Conservation (phyloP, 1,140 invertebrate species). For the Pachypsylla venusta region DNA sequence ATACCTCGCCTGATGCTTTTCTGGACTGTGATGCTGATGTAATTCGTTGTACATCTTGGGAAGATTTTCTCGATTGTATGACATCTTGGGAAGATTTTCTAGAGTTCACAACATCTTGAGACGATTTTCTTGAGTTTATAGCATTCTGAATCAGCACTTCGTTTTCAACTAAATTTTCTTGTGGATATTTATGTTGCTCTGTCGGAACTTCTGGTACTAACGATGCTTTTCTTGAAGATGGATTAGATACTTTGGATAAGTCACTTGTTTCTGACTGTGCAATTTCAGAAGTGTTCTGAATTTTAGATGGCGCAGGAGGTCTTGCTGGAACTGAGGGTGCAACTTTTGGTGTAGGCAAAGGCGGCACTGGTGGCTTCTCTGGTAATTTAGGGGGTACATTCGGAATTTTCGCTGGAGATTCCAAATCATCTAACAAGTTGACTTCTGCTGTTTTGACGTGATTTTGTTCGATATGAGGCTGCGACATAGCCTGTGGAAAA, state of each 20-base stretch:
- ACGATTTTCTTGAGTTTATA: neutral
- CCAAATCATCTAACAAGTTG: neutral
- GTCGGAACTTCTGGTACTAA: neutral
- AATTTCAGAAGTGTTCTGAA: neutral
- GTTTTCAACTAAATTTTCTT: constrained; percentile 1
- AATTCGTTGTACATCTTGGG: neutral
- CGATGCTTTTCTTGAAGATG: constrained; percentile 2
- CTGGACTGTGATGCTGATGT: constrained; percentile 3
- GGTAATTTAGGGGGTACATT: constrained; percentile 12
- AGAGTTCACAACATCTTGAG: neutral
- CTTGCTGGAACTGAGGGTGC: neutral
- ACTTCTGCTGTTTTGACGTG: neutral
- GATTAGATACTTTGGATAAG: neutral
- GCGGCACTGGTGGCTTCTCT: neutral
- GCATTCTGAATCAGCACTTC: neutral
- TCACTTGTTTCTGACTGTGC: neutral
- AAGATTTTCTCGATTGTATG: constrained; percentile 2
- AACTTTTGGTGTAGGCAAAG: neutral
- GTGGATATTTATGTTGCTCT: neutral
- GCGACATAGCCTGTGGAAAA: constrained; percentile 17
- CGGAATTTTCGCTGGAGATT: constrained; percentile 17
- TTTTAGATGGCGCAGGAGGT: neutral
- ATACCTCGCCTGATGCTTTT: neutral
- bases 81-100: constrained; percentile 6
- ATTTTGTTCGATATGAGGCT: no score